phyloP scores from a whole-genome alignment of 1,140 invertebrate species.

The Cotesia chilonis region DNA sequence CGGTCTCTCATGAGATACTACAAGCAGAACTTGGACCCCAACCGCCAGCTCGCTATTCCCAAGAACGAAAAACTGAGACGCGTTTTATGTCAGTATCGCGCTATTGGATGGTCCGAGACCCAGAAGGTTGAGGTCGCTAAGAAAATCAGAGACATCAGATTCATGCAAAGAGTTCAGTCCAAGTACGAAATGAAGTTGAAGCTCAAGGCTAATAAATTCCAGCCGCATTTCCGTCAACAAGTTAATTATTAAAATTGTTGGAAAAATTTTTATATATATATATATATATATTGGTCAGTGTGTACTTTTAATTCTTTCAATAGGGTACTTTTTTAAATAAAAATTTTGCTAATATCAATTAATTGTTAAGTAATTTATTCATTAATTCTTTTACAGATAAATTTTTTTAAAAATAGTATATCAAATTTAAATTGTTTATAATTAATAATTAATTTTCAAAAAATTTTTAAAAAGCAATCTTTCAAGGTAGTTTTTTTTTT shows the following conservation, averaged over 20 bases:
- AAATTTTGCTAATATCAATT: too few species aligned
- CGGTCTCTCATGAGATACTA: constrained; percentile 85
- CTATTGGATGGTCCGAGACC: constrained; percentile 85
- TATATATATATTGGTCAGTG: too few species aligned
- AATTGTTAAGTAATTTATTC: too few species aligned
- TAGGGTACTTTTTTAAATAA: too few species aligned
- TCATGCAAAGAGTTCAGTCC: constrained; percentile 82
- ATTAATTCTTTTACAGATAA: too few species aligned
- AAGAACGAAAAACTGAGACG: constrained; percentile 74
- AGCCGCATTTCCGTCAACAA: constrained; percentile 83
- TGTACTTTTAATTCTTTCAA: too few species aligned
- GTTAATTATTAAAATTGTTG: constrained; percentile 73
- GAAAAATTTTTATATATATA: not conserved
- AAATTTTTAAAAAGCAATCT: too few species aligned
- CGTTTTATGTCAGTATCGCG: constrained; percentile 81
- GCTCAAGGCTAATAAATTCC: constrained; percentile 85
- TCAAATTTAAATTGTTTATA: too few species aligned
- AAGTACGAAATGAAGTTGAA: constrained; percentile 81
- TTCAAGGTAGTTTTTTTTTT: too few species aligned
- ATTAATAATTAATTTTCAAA: too few species aligned
- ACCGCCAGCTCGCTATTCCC: constrained; percentile 65
- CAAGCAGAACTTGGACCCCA: constrained; percentile 79
- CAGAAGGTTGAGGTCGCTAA: constrained; percentile 73
- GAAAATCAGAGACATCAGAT: constrained; percentile 85
- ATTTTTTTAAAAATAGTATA: too few species aligned